Conservation (phyloP, 53 echinoderm and acorn worm genomes). For the Apostichopus leukothele region DNA sequence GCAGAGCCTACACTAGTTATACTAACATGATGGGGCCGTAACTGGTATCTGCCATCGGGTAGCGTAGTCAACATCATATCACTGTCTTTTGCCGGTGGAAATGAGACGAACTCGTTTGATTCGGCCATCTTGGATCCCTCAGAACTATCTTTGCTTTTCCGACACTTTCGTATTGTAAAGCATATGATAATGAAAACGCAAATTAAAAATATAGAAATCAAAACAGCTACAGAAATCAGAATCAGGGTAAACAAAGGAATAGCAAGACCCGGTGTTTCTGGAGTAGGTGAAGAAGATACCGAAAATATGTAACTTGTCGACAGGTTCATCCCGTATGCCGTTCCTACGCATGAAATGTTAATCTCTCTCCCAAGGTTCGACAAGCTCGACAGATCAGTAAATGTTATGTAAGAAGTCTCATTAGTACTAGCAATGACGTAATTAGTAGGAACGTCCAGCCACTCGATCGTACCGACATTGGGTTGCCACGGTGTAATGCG, state of each 20-base stretch:
- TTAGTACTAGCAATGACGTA: background rate
- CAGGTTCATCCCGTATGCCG: background rate
- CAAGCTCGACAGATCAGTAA: background rate
- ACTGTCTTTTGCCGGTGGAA: background rate
- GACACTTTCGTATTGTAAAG: background rate
- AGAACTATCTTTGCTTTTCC: background rate
- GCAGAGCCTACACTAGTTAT: background rate
- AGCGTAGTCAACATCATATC: background rate
- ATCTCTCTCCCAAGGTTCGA: background rate
- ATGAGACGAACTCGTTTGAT: background rate
- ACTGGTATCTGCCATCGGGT: slow-evolving; percentile 30
- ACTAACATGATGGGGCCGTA: slow-evolving; percentile 2
- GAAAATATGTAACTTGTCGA: background rate
- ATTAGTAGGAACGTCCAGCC: background rate
- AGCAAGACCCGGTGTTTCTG: background rate
- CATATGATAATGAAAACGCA: background rate
- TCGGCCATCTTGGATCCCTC: background rate
- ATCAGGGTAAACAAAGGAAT: background rate
- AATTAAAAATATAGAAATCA: background rate
- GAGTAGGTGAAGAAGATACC: background rate
- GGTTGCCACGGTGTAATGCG: background rate
- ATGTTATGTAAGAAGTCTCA: background rate
- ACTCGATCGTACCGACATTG: background rate
- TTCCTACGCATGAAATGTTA: background rate
- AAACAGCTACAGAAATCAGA: background rate